Evolutionary conservation across 2,797 vertebrate species (phyloP).

Genomic region (Selene dorsalis): DNA sequence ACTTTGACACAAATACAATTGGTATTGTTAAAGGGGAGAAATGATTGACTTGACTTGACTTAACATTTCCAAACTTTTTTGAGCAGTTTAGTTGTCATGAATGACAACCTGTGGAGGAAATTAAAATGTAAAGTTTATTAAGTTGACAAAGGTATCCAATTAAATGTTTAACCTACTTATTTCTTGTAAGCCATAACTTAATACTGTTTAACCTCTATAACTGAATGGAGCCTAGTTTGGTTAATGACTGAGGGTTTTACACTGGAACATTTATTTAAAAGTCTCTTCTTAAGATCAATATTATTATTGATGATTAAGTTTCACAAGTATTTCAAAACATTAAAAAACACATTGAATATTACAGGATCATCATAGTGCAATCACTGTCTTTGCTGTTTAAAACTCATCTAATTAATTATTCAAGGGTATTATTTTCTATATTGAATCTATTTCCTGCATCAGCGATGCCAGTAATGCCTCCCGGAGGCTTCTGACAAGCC

Average conservation of each 20-base stretch:
- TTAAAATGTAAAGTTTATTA: too few relatives aligned
- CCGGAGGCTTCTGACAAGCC: conserved; percentile 74
- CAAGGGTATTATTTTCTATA: conserved; percentile 85
- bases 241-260: not conserved
- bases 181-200: not conserved
- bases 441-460: conserved; percentile 87
- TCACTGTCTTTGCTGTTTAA: conserved; percentile 78
- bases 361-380: conserved; percentile 66
- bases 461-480: conserved; percentile 86
- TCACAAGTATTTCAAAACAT: conserved; percentile 33
- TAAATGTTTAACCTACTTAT: not conserved
- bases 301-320: conserved; percentile 67
- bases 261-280: conserved; percentile 52
- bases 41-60: too few relatives aligned
- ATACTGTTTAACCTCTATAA: not conserved
- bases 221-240: conserved; percentile 3
- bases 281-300: conserved; percentile 60
- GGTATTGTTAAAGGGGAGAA: too few relatives aligned
- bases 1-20: too few relatives aligned
- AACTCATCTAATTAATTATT: conserved; percentile 86
- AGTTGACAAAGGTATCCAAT: too few relatives aligned
- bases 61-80: too few relatives aligned
- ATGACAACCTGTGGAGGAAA: too few relatives aligned
- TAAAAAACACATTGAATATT: conserved; percentile 50
- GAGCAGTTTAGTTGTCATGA: too few relatives aligned